Evolutionary conservation across 2,797 vertebrate species (phyloP).

Genomic region (Xenentodon cancila): DNA sequence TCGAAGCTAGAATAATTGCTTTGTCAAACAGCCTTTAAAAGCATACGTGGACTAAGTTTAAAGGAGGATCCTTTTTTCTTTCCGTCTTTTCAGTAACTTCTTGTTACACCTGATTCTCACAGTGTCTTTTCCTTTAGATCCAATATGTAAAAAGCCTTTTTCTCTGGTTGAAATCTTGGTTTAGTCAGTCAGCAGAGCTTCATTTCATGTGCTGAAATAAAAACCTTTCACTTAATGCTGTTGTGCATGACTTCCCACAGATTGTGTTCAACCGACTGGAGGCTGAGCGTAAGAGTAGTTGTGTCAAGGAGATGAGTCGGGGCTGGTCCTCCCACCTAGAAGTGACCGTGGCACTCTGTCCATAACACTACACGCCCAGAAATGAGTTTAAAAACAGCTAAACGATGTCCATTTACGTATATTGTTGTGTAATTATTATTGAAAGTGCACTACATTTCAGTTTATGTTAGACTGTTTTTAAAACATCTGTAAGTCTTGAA

Average conservation of each 20-base stretch:
- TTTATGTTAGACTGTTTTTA: neutral
- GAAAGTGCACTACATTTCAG: neutral
- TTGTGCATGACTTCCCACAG: slow-evolving; percentile 58
- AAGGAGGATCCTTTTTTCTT: slow-evolving; percentile 6
- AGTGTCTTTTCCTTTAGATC: slow-evolving; percentile 29
- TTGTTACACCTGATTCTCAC: slow-evolving; percentile 24
- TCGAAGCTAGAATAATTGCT: slow-evolving; percentile 28
- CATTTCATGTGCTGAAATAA: slow-evolving; percentile 57
- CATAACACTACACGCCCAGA: neutral
- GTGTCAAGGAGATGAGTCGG: slow-evolving; percentile 7
- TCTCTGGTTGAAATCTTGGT: slow-evolving; percentile 57
- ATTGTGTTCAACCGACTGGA: slow-evolving; percentile 54
- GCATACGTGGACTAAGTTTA: neutral
- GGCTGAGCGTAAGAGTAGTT: slow-evolving; percentile 10
- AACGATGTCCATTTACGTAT: neutral
- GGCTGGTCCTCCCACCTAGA: slow-evolving; percentile 19
- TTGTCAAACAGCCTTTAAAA: slow-evolving; percentile 34
- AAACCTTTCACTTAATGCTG: slow-evolving; percentile 59
- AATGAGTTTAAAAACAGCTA: slow-evolving; percentile 1
- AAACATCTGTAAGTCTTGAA: neutral
- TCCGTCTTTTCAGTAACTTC: slow-evolving; percentile 27
- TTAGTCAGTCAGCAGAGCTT: slow-evolving; percentile 41
- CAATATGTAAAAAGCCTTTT: slow-evolving; percentile 25
- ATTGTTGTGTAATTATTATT: too few species aligned
- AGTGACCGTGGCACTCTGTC: slow-evolving; percentile 5